phyloP scores from a whole-genome alignment of 2,888 invertebrate species.

The Pseudococcus viburni region DNA sequence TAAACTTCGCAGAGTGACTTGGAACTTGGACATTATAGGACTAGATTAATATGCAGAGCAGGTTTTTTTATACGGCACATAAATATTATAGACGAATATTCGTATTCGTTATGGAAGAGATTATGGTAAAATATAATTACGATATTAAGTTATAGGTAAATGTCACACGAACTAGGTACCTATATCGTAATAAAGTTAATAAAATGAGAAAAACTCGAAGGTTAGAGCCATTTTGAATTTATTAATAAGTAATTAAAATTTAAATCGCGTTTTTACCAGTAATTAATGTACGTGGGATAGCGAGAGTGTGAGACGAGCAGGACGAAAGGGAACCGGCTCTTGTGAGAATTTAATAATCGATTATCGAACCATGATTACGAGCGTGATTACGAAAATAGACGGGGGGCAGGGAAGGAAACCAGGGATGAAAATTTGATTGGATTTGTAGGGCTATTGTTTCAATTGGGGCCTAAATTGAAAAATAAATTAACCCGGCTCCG shows the following conservation, averaged over 20 bases:
- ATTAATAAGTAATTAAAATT: slow-evolving; percentile 47
- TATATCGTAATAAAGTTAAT: neutral
- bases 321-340: neutral
- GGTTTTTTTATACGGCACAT: too few species aligned
- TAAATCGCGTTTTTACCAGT: slow-evolving; percentile 30
- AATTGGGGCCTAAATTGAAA: slow-evolving; percentile 20
- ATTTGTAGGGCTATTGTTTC: slow-evolving; percentile 15
- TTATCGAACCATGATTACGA: neutral
- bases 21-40: too few species aligned
- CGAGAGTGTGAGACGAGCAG: neutral
- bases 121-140: too few species aligned
- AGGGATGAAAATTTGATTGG: slow-evolving; percentile 4
- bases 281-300: slow-evolving; percentile 1
- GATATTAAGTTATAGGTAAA: neutral
- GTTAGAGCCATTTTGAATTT: slow-evolving; percentile 44
- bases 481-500: neutral
- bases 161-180: neutral
- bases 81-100: too few species aligned
- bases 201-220: neutral
- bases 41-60: too few species aligned
- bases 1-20: too few species aligned
- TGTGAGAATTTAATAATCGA: slow-evolving; percentile 47
- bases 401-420: neutral
- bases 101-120: too few species aligned
- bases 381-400: neutral